Conservation (phyloP, 2,113 vertebrate genomes). For the Pseudorhombus dupliciocellatus region DNA sequence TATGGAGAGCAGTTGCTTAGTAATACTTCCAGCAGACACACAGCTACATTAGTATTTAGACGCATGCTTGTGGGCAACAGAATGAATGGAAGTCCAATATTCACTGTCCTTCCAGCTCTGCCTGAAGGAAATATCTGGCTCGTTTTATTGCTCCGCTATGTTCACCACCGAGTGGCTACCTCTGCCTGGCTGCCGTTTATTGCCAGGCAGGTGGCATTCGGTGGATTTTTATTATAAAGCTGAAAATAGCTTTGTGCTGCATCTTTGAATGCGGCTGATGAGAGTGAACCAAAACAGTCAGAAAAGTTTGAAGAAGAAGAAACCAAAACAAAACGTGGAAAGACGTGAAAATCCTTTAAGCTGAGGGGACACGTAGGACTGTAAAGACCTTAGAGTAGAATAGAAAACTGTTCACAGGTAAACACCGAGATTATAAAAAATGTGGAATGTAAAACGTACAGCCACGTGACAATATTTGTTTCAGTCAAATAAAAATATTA, state of each 20-base stretch:
- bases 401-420: no score
- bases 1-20: not conserved
- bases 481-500: no score
- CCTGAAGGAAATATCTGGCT: not conserved
- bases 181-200: slow-evolving; percentile 1
- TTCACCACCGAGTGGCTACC: not conserved
- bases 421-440: no score
- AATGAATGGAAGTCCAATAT: not conserved
- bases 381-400: no score
- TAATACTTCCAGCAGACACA: not conserved
- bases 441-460: no score
- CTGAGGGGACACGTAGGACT: not conserved
- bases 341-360: not conserved
- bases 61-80: not conserved
- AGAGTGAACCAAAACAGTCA: not conserved
- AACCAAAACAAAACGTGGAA: slow-evolving; percentile 2
- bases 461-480: no score
- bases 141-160: not conserved
- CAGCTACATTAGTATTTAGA: not conserved
- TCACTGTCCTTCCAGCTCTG: not conserved
- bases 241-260: slow-evolving; percentile 4
- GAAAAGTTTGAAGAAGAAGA: not conserved
- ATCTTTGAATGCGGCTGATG: not conserved
- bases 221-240: not conserved
- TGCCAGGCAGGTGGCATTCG: slow-evolving; percentile 5